phyloP scores from a whole-genome alignment of 2,888 invertebrate species.

The Caenorhabditis plicata region DNA sequence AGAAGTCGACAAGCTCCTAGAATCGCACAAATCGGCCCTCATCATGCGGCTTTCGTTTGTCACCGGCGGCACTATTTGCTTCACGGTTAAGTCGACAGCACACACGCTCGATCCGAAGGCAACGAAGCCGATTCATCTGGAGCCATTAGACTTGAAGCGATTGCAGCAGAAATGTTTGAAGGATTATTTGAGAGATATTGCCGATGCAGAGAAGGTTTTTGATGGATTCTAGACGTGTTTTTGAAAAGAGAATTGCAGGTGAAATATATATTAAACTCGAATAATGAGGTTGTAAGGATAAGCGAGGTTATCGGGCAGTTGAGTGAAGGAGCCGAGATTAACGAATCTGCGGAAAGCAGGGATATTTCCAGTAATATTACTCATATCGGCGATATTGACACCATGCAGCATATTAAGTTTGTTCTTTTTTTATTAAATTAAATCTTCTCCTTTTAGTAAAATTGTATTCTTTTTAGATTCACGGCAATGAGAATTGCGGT shows the following conservation, averaged over 20 bases:
- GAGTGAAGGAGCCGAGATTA: conserved; percentile 33
- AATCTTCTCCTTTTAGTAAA: neutral
- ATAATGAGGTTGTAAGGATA: conserved; percentile 50
- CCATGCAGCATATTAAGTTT: conserved; percentile 58
- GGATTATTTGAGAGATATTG: conserved; percentile 63
- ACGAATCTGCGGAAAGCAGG: conserved; percentile 34
- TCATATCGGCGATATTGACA: conserved; percentile 62
- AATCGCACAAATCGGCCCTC: conserved; percentile 47
- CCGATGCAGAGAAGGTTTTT: conserved; percentile 61
- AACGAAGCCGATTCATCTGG: conserved; percentile 57
- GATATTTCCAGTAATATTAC: conserved; percentile 54
- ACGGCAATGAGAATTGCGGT: conserved; percentile 65
- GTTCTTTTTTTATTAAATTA: neutral
- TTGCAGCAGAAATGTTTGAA: conserved; percentile 62
- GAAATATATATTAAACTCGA: conserved; percentile 57
- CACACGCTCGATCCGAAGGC: conserved; percentile 44
- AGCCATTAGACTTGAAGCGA: conserved; percentile 62
- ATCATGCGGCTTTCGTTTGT: conserved; percentile 55
- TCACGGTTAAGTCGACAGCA: conserved; percentile 54
- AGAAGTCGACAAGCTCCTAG: conserved; percentile 48
- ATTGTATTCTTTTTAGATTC: conserved; percentile 30
- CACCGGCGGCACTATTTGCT: conserved; percentile 57
- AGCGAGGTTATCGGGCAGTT: conserved; percentile 50
- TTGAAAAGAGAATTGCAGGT: conserved; percentile 26
- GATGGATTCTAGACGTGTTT: neutral